Evolutionary conservation across 2,797 vertebrate species (phyloP).

Genomic region (Liasis olivaceus): DNA sequence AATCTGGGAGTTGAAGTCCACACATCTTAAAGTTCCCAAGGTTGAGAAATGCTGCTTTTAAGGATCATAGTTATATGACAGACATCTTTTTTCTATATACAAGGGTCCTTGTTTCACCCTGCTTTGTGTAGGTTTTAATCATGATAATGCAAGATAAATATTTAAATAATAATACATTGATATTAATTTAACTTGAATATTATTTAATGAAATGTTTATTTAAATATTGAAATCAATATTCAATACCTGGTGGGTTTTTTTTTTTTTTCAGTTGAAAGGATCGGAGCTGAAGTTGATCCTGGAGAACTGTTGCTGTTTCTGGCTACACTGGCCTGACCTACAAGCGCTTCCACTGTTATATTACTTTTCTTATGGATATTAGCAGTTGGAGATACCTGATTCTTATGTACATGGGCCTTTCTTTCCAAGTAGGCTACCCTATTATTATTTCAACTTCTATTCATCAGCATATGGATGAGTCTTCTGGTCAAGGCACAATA

Average conservation of each 20-base stretch:
- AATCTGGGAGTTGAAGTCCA: too few relatives aligned
- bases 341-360: background rate
- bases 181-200: background rate
- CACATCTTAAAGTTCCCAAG: too few relatives aligned
- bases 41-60: too few relatives aligned
- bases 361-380: background rate
- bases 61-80: background rate
- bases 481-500: background rate
- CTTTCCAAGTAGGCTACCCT: background rate
- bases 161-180: background rate
- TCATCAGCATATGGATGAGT: background rate
- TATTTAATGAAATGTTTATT: background rate
- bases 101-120: background rate
- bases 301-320: background rate
- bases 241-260: background rate
- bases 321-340: background rate
- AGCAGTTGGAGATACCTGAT: background rate
- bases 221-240: background rate
- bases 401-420: background rate
- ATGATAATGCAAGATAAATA: background rate
- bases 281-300: background rate
- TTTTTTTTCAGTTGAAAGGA: background rate
- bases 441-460: background rate
- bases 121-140: background rate
- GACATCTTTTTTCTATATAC: background rate